phyloP scores from a whole-genome alignment of 2,888 invertebrate species.

The Xiphydria camelus region DNA sequence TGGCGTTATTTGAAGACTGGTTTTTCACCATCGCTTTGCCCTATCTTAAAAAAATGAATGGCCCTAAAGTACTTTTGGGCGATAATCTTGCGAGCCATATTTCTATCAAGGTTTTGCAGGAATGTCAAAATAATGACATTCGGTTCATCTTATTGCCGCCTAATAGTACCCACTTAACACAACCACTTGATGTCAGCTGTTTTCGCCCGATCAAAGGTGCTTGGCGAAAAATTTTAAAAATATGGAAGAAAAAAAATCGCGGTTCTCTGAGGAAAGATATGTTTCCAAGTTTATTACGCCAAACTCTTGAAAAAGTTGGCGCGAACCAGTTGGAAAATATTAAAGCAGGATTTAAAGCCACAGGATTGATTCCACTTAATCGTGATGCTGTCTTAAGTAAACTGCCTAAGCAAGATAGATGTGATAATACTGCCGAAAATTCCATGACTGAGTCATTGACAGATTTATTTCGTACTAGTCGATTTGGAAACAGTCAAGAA shows the following conservation, averaged over 20 bases:
- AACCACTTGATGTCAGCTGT: slow-evolving; percentile 36
- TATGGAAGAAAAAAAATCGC: slow-evolving; percentile 31
- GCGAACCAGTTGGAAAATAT: slow-evolving; percentile 9
- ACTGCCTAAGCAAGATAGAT: too few species aligned
- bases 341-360: slow-evolving; percentile 4
- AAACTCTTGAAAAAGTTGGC: neutral
- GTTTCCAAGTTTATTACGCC: slow-evolving; percentile 22
- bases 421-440: too few species aligned
- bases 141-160: slow-evolving; percentile 36
- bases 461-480: too few species aligned
- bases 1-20: slow-evolving; percentile 30
- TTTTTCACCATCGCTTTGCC: slow-evolving; percentile 32
- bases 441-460: too few species aligned
- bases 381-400: neutral
- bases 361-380: slow-evolving; percentile 9
- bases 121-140: slow-evolving; percentile 39
- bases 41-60: slow-evolving; percentile 28
- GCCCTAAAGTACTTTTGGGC: slow-evolving; percentile 41
- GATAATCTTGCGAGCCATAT: slow-evolving; percentile 41
- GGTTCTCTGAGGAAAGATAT: slow-evolving; percentile 20
- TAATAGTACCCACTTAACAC: slow-evolving; percentile 39
- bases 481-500: too few species aligned
- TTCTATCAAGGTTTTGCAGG: slow-evolving; percentile 28
- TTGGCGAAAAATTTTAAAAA: slow-evolving; percentile 30
- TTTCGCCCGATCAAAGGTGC: slow-evolving; percentile 32